These are phyloP conservation scores for Aix galericulata DNA, from an alignment of 2,113 vertebrate species.

Conservation along the genomic window DNA sequence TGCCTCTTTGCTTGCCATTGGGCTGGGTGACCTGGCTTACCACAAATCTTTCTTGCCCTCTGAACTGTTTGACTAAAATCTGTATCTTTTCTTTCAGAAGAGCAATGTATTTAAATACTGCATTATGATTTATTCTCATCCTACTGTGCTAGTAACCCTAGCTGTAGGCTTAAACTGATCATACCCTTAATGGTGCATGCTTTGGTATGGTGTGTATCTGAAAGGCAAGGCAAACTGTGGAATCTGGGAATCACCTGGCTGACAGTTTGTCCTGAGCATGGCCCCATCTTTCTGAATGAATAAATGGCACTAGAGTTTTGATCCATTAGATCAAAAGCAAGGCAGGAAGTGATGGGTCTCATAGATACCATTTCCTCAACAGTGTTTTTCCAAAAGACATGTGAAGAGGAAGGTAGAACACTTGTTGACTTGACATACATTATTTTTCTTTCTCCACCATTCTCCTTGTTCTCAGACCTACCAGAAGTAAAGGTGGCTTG, in stretches of 20 bases:
- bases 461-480: conserved; percentile 25
- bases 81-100: not conserved
- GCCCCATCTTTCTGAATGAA: not conserved
- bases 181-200: not conserved
- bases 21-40: not conserved
- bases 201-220: not conserved
- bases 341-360: not conserved
- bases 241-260: not conserved
- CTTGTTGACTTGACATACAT: not conserved
- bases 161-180: not conserved
- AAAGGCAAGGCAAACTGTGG: not conserved
- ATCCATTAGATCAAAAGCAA: not conserved
- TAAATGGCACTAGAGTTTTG: not conserved
- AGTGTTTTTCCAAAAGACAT: not conserved
- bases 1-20: not conserved
- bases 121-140: not conserved
- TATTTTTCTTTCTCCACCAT: not conserved
- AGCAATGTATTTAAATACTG: not conserved
- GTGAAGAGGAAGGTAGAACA: not conserved
- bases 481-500: conserved; percentile 53
- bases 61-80: not conserved
- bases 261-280: not conserved
- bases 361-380: not conserved
- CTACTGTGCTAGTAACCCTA: not conserved
- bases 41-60: not conserved